Evolutionary conservation across 1,140 invertebrate genomes (phyloP), one percentile per base, ranked within the genome.

Genomic region (Penaeus chinensis): DNA sequence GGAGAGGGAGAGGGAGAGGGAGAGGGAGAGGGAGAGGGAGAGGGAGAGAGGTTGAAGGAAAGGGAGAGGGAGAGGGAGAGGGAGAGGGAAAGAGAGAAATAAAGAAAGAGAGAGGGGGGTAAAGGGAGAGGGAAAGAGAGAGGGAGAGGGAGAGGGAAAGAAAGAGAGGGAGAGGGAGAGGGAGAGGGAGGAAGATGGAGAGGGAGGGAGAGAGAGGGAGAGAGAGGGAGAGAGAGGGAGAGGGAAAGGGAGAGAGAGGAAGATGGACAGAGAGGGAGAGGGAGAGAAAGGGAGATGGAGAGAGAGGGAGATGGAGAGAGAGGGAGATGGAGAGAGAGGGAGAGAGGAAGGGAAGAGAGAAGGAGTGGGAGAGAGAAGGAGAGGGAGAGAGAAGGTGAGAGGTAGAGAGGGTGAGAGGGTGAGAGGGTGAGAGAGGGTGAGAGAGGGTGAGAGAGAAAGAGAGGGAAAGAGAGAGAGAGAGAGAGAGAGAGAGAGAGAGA

Each of bases 401-500:
- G n/a, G n/a, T n/a, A n/a, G 37, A 37, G 37, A 2, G 37, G 2
- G 37, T 3, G 5, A 2, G 5, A 5, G 37, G 5, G 5, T 3
- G 37, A 37, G 2, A 3, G 5, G 2, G 37, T 2, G 37, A 3
- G 5, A 37, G 2, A 5, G 5, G 37, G 37, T 37, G 37, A 37
- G 37, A 2, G 2, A 5, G 37, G 2, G 37, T 37, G 2, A 37
- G 5, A 37, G 37, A 5, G 5, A 5, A 5, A 5, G 5, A 37
- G 37, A 69, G 10, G 8, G 22, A 69, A 27, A 69, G 22, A 20
- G 8, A 27, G 0, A 69, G 66, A 10, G 66, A 69, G 66, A 69
- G 66, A 69, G 66, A 69, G 65, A 69, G 65, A 69, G n/a, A n/a
- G 65, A 69, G 66, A 10, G 66, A 69, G 66, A 69, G 66, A 69